phyloP scores from a whole-genome alignment of 2,113 vertebrate genomes.

The Podilymbus podiceps region DNA sequence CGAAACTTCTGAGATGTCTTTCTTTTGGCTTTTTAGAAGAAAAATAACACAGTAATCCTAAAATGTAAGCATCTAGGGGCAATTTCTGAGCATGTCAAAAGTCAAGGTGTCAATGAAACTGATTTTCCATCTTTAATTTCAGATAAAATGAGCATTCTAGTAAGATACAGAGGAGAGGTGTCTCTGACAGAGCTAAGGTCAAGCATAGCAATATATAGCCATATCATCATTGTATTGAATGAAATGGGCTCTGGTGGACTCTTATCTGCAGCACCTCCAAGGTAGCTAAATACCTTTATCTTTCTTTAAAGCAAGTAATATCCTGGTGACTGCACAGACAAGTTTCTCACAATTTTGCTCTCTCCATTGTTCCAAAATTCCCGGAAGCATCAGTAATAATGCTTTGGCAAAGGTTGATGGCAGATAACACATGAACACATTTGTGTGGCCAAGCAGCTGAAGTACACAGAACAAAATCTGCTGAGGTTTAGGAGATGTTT shows the following conservation, averaged over 20 bases:
- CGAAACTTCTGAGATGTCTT: not conserved
- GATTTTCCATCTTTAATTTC: not conserved
- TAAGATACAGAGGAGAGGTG: not conserved
- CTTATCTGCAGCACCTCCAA: not conserved
- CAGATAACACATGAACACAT: not conserved
- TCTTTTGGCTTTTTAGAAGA: not conserved
- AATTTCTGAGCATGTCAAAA: not conserved
- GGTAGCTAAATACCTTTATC: not conserved
- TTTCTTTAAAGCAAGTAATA: not conserved
- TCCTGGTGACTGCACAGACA: not conserved
- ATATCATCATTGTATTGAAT: not conserved
- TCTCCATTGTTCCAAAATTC: not conserved
- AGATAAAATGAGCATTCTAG: not conserved
- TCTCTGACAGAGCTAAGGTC: not conserved
- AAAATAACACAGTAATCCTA: not conserved
- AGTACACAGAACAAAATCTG: not conserved
- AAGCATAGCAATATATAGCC: not conserved
- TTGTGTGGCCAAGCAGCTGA: not conserved
- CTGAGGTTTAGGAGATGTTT: not conserved
- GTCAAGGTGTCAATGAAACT: not conserved
- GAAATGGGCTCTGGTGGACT: not conserved
- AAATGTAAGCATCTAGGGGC: not conserved
- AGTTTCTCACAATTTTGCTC: not conserved
- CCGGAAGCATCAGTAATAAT: not conserved
- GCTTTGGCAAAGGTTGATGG: not conserved